These are phyloP conservation scores for Ariolimax columbianus DNA, from an alignment of 2,888 invertebrate species.

Conservation along the genomic window DNA sequence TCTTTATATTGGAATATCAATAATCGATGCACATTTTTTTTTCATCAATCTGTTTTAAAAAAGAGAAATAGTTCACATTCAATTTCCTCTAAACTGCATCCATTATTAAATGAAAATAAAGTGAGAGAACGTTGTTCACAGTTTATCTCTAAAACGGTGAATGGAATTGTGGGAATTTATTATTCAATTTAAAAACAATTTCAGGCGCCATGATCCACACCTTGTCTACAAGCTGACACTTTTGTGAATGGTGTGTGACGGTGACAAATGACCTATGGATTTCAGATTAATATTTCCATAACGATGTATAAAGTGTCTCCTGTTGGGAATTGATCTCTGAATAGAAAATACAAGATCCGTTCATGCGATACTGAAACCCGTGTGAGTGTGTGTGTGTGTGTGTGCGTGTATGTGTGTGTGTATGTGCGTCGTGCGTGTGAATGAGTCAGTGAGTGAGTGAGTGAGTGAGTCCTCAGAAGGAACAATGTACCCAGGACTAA, in stretches of 20 bases:
- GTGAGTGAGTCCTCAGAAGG: not conserved
- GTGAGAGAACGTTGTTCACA: no score
- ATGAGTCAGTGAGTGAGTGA: not conserved
- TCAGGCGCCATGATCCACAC: not conserved
- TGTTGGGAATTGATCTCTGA: not conserved
- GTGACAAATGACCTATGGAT: slow-evolving; percentile 9
- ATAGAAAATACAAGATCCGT: not conserved
- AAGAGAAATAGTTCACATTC: no score
- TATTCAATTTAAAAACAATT: not conserved
- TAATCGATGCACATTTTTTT: no score
- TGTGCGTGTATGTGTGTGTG: not conserved
- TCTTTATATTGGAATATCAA: no score
- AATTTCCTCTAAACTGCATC: no score
- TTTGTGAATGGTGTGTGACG: no score
- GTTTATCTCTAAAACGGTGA: not conserved
- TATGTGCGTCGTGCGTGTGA: no score
- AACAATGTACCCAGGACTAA: not conserved
- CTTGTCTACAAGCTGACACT: not conserved
- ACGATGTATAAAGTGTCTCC: not conserved
- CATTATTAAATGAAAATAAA: no score
- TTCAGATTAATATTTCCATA: slow-evolving; percentile 3
- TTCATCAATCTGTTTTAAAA: no score
- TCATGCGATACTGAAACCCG: not conserved
- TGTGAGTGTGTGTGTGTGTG: not conserved
- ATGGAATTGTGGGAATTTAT: not conserved